Evolutionary conservation across 2,888 invertebrate genomes (phyloP).

Genomic region (Metopia argyrocephala): DNA sequence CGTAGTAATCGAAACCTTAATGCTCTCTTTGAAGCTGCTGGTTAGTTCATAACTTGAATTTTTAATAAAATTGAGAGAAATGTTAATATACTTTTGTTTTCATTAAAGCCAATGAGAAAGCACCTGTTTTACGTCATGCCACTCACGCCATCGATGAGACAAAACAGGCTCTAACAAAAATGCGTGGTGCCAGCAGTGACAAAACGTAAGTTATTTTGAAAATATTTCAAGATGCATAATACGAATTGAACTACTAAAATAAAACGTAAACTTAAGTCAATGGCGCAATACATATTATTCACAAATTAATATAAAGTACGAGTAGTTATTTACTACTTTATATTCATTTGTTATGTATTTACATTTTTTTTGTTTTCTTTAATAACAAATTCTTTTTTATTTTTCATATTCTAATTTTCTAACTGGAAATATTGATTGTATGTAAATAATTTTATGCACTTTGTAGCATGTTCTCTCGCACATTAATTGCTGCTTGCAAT

Average conservation of each 20-base stretch:
- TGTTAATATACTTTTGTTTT: constrained; percentile 8
- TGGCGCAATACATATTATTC: too few relatives aligned
- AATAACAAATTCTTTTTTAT: too few relatives aligned
- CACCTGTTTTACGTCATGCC: constrained; percentile 78
- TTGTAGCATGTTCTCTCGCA: constrained; percentile 81
- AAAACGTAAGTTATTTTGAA: constrained; percentile 78
- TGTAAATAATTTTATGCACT: too few relatives aligned
- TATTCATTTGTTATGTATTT: too few relatives aligned
- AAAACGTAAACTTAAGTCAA: too few relatives aligned
- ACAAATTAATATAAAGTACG: too few relatives aligned
- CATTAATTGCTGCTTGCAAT: constrained; percentile 94
- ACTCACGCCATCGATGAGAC: constrained; percentile 97
- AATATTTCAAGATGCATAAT: too few relatives aligned
- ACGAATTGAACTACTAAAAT: neutral
- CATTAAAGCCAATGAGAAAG: constrained; percentile 76
- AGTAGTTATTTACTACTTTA: too few relatives aligned
- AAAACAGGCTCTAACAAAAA: constrained; percentile 95
- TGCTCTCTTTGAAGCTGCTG: constrained; percentile 95
- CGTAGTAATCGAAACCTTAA: constrained; percentile 83
- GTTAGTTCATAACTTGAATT: constrained; percentile 67
- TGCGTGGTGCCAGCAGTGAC: constrained; percentile 92
- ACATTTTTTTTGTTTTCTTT: too few relatives aligned
- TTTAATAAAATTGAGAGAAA: neutral
- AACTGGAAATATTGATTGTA: too few relatives aligned
- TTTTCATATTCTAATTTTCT: too few relatives aligned